These are phyloP conservation scores for Lycocerus yunnanus DNA, from an alignment of 2,888 invertebrate genomes.

Conservation along the genomic window DNA sequence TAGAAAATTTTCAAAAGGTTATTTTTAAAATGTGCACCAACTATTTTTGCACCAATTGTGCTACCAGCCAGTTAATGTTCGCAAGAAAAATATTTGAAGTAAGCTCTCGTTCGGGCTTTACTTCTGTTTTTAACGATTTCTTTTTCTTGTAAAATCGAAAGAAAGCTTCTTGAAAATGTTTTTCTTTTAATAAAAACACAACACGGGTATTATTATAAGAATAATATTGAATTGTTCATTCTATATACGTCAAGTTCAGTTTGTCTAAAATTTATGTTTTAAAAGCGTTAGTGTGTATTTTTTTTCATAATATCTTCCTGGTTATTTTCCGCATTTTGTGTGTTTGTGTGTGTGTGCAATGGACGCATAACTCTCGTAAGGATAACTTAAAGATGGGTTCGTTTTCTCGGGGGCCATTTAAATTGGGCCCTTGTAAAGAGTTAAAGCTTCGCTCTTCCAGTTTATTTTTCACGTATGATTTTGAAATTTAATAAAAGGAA, in stretches of 20 bases:
- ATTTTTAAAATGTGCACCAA: background rate
- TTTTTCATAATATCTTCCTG: background rate
- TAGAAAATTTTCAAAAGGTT: background rate
- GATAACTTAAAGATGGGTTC: background rate
- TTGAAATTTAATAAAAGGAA: background rate
- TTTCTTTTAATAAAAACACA: background rate
- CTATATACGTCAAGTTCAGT: background rate
- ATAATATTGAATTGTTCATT: background rate
- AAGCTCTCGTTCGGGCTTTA: background rate
- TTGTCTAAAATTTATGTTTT: background rate
- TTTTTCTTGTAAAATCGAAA: background rate
- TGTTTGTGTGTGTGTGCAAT: background rate
- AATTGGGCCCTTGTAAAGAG: background rate
- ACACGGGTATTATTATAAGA: background rate
- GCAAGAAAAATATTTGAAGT: background rate
- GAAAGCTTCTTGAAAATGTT: background rate
- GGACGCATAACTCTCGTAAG: background rate
- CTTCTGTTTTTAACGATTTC: background rate
- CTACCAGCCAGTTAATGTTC: background rate
- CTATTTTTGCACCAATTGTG: background rate
- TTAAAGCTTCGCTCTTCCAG: no score
- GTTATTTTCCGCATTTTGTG: background rate
- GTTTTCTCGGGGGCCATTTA: background rate
- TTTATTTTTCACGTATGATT: background rate
- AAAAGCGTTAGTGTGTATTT: background rate